These are phyloP conservation scores for Sebastes itinus DNA, from an alignment of 2,797 vertebrate species.

Conservation along the genomic window DNA sequence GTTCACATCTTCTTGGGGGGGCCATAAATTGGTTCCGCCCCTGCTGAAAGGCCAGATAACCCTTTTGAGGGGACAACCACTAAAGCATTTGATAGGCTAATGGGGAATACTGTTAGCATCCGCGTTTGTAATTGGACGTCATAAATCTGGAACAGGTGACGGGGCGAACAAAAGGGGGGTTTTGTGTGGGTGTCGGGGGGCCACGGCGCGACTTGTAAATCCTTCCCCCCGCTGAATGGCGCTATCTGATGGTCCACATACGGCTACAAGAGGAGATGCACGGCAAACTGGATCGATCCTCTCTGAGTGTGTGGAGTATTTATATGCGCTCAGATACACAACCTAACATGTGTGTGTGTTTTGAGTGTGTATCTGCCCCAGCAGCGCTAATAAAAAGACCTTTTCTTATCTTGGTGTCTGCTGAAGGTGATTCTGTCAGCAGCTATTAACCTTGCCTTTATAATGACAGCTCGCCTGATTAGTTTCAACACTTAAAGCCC, in stretches of 20 bases:
- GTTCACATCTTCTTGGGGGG: slow-evolving; percentile 64
- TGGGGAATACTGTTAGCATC: slow-evolving; percentile 86
- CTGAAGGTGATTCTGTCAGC: slow-evolving; percentile 89
- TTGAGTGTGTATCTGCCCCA: slow-evolving; percentile 11
- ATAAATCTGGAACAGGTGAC: slow-evolving; percentile 91
- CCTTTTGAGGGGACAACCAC: slow-evolving; percentile 82
- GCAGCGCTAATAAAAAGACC: slow-evolving; percentile 60
- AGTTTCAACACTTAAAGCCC: slow-evolving; percentile 83
- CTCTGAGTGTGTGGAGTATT: slow-evolving; percentile 4
- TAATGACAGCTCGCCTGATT: slow-evolving; percentile 92
- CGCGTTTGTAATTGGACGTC: slow-evolving; percentile 86
- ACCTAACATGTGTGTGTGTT: not conserved
- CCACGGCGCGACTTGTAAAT: slow-evolving; percentile 87
- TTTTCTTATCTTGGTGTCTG: slow-evolving; percentile 91
- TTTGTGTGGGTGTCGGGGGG: slow-evolving; percentile 83
- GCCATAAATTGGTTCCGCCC: slow-evolving; percentile 76
- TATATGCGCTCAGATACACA: slow-evolving; percentile 17
- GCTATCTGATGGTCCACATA: slow-evolving; percentile 87
- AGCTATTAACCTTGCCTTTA: slow-evolving; percentile 92
- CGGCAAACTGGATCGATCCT: slow-evolving; percentile 81
- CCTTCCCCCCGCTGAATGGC: slow-evolving; percentile 86
- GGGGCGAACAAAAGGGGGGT: slow-evolving; percentile 86
- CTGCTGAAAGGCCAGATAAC: slow-evolving; percentile 82
- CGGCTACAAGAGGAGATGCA: slow-evolving; percentile 84
- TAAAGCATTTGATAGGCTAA: slow-evolving; percentile 88